Evolutionary conservation across 2,797 vertebrate genomes (phyloP).

Genomic region (Arctocebus calabarensis): DNA sequence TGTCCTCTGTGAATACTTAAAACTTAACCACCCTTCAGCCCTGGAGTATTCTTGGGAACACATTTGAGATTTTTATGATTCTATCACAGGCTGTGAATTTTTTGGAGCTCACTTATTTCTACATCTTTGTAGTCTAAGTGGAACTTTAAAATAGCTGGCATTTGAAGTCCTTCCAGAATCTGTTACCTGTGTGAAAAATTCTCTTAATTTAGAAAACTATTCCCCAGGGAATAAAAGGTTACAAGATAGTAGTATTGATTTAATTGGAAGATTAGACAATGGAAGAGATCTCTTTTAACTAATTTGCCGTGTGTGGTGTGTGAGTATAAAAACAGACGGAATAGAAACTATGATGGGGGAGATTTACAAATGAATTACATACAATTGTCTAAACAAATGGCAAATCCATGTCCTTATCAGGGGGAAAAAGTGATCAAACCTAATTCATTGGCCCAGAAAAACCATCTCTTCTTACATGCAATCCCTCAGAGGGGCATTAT

Average conservation of each 20-base stretch:
- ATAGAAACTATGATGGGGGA: constrained; percentile 60
- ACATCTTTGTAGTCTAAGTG: neutral
- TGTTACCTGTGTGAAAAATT: constrained; percentile 1
- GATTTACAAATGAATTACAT: constrained; percentile 69
- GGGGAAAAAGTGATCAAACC: constrained; percentile 72
- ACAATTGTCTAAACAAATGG: constrained; percentile 76
- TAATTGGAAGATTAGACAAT: constrained; percentile 37
- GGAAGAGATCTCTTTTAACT: neutral
- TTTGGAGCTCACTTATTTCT: constrained; percentile 50
- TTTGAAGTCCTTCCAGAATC: constrained; percentile 60
- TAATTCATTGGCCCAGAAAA: constrained; percentile 82
- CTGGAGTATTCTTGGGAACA: constrained; percentile 19
- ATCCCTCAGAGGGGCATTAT: constrained; percentile 81
- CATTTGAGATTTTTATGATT: constrained; percentile 16
- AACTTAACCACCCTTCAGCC: neutral
- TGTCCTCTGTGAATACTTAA: constrained; percentile 33
- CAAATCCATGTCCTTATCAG: constrained; percentile 80
- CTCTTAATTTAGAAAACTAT: constrained; percentile 44
- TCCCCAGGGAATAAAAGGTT: constrained; percentile 3
- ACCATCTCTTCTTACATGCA: constrained; percentile 76
- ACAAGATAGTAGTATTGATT: neutral
- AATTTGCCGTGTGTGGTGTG: neutral
- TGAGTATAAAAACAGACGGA: neutral
- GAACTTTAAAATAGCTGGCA: constrained; percentile 26
- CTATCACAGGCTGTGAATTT: constrained; percentile 44